A percentile compares a stretch with the other conserved stretches of the same genome.
These are phyloP conservation scores for Gila orcuttii DNA, from an alignment of 2,113 vertebrate genomes.

Conservation along the genomic window DNA sequence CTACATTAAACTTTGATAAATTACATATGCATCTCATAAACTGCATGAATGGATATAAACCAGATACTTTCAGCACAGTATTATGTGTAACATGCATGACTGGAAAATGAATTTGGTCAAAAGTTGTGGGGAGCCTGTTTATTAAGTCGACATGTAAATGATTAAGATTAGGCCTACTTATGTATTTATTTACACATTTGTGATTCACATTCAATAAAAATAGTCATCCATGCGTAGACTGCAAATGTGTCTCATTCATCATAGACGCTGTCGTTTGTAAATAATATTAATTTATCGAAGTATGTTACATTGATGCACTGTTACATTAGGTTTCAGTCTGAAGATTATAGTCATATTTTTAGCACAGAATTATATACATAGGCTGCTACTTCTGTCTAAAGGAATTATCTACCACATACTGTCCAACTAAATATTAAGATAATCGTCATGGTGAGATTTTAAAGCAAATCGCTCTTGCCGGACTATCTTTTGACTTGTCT, in stretches of 20 bases:
- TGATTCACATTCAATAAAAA: slow-evolving; percentile 1
- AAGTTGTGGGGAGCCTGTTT: neutral
- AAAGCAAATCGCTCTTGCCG: neutral
- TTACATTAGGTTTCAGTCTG: neutral
- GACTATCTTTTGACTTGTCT: slow-evolving; percentile 18
- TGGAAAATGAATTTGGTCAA: neutral
- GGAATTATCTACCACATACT: neutral
- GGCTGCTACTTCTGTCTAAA: neutral
- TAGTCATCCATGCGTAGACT: neutral
- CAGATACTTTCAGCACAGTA: neutral
- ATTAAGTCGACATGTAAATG: neutral
- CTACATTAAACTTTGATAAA: neutral
- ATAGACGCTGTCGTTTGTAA: neutral
- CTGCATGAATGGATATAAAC: no score
- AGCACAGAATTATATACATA: neutral
- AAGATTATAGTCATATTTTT: neutral
- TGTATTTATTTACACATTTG: neutral
- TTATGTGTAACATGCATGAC: neutral
- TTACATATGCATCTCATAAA: no score
- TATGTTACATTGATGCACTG: neutral
- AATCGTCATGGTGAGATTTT: neutral
- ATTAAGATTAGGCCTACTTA: neutral
- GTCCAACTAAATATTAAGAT: neutral
- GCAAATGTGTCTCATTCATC: slow-evolving; percentile 6
- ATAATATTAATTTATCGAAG: neutral